Conservation (phyloP, 2,113 vertebrate species). For the Tylochromis polylepis region DNA sequence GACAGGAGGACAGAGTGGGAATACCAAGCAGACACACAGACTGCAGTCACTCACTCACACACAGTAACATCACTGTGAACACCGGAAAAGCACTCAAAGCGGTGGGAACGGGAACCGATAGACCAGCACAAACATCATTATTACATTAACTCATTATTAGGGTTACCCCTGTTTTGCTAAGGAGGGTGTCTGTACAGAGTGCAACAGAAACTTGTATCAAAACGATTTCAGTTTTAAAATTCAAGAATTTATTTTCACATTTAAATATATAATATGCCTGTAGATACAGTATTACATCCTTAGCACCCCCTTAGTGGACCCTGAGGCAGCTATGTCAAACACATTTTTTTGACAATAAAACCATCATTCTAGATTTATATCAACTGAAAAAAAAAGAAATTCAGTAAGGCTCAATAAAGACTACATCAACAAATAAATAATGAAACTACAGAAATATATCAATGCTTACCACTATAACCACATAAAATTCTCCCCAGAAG, state of each 20-base stretch:
- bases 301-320: accelerated
- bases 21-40: neutral
- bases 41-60: neutral
- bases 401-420: neutral
- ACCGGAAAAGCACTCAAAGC: neutral
- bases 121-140: neutral
- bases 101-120: neutral
- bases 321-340: neutral
- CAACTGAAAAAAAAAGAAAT: neutral
- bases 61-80: neutral
- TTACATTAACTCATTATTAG: neutral
- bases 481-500: accelerated
- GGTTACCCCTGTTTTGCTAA: neutral
- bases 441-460: neutral
- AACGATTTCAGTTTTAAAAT: neutral
- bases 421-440: neutral
- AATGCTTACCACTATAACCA: neutral
- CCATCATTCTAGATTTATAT: neutral
- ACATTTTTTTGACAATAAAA: neutral
- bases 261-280: neutral
- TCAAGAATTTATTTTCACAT: neutral
- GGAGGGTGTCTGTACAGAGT: no score
- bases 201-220: neutral
- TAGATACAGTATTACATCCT: neutral
- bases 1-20: neutral